Conservation (phyloP, 2,888 invertebrate genomes). For the Amphipoea lucens region DNA sequence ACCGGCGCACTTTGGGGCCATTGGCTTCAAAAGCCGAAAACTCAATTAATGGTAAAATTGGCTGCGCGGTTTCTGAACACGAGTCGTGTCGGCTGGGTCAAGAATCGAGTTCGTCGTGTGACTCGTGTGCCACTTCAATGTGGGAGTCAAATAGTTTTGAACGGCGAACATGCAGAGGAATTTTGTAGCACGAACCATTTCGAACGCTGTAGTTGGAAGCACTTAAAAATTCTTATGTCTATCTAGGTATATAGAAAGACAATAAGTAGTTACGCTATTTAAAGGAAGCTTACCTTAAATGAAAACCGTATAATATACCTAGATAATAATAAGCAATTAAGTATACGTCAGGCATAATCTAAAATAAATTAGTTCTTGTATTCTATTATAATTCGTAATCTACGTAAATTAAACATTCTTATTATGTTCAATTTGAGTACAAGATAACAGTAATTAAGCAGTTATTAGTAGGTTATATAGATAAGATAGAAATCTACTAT, state of each 20-base stretch:
- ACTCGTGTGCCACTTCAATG: slow-evolving; percentile 25
- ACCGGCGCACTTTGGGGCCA: slow-evolving; percentile 51
- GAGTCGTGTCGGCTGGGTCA: slow-evolving; percentile 61
- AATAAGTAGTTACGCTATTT: not conserved
- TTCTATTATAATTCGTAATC: not conserved
- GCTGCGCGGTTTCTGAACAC: slow-evolving; percentile 58
- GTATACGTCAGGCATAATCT: no score
- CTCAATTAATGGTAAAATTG: slow-evolving; percentile 75
- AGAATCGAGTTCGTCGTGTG: slow-evolving; percentile 61
- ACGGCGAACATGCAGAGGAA: slow-evolving; percentile 7
- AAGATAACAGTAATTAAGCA: not conserved
- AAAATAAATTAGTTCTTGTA: not conserved
- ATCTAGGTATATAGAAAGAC: not conserved
- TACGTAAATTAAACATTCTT: not conserved
- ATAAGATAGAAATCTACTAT: not conserved
- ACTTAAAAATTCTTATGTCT: not conserved
- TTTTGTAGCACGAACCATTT: slow-evolving; percentile 17
- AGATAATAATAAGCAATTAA: not conserved
- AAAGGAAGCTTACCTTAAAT: not conserved
- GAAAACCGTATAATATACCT: not conserved
- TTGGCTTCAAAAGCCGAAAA: slow-evolving; percentile 74
- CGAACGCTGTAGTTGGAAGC: not conserved
- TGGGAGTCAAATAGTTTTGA: slow-evolving; percentile 28
- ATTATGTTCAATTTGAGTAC: not conserved
- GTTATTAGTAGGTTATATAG: not conserved